Evolutionary conservation across 2,113 vertebrate genomes (phyloP).

Genomic region (Halcyon senegalensis): DNA sequence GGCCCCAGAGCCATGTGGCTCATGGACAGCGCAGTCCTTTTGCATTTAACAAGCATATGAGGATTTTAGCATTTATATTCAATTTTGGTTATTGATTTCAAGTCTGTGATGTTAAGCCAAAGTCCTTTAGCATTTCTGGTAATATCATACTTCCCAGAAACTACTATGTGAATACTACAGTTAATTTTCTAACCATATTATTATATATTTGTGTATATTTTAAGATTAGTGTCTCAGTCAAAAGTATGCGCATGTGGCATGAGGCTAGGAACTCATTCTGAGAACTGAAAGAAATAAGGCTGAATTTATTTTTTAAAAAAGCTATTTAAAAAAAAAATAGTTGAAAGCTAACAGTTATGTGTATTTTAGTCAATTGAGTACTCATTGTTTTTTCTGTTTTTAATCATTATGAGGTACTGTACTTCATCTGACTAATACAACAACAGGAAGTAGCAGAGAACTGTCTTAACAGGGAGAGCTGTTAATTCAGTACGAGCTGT

Average conservation of each 20-base stretch:
- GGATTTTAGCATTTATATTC: background rate
- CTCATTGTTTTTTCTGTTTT: background rate
- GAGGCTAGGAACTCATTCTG: background rate
- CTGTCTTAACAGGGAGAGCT: background rate
- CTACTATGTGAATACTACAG: background rate
- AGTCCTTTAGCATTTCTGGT: background rate
- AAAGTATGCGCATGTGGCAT: background rate
- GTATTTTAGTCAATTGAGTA: background rate
- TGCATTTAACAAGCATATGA: background rate
- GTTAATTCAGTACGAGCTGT: background rate
- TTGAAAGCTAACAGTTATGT: background rate
- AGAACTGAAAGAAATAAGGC: background rate
- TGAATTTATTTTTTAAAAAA: background rate
- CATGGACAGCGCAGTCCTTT: background rate
- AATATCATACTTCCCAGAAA: background rate
- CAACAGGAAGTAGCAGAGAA: background rate
- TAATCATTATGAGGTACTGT: background rate
- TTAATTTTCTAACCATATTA: background rate
- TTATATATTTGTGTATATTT: background rate
- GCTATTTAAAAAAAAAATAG: no score
- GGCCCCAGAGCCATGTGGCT: accelerated
- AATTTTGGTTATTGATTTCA: background rate
- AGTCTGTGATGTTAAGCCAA: background rate
- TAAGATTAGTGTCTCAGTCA: background rate
- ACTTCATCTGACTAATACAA: background rate